Evolutionary conservation across 2,888 invertebrate species (phyloP).

Genomic region (Drosophila fungiperda): DNA sequence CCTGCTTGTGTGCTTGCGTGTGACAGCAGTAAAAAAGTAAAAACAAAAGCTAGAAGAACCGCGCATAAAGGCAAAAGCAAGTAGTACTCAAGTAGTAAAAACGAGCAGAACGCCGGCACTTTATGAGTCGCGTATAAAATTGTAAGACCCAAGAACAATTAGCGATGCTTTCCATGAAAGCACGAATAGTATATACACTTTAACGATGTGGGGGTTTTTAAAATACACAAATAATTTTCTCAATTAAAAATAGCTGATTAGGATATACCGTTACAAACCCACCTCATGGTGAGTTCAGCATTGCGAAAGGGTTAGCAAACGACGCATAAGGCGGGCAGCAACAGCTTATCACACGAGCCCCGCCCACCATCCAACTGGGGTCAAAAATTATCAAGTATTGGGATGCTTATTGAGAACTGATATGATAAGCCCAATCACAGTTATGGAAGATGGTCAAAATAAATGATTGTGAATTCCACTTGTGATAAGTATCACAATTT

Average conservation of each 20-base stretch:
- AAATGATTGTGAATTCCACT: neutral
- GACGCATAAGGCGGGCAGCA: slow-evolving; percentile 1
- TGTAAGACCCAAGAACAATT: slow-evolving; percentile 28
- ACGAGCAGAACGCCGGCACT: slow-evolving; percentile 28
- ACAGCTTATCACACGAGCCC: slow-evolving; percentile 37
- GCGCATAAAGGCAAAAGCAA: slow-evolving; percentile 41
- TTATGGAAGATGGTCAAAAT: neutral
- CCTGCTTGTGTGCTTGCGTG: slow-evolving; percentile 9
- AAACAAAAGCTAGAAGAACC: slow-evolving; percentile 29
- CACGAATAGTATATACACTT: slow-evolving; percentile 35
- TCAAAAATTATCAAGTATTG: slow-evolving; percentile 16
- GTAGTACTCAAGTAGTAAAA: slow-evolving; percentile 30
- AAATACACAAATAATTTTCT: neutral
- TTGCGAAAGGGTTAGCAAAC: slow-evolving; percentile 7
- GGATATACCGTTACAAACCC: slow-evolving; percentile 12
- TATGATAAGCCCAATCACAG: slow-evolving; percentile 14
- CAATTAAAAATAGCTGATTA: neutral
- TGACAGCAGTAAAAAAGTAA: slow-evolving; percentile 40
- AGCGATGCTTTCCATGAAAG: neutral
- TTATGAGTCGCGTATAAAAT: slow-evolving; percentile 45
- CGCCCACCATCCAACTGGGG: slow-evolving; percentile 15
- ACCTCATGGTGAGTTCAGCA: neutral
- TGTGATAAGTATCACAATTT: slow-evolving; percentile 1
- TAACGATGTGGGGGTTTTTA: neutral
- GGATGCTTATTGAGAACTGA: slow-evolving; percentile 13